These are phyloP conservation scores for Rhopalosiphum nymphaeae DNA, from an alignment of 2,888 invertebrate genomes.

Conservation along the genomic window DNA sequence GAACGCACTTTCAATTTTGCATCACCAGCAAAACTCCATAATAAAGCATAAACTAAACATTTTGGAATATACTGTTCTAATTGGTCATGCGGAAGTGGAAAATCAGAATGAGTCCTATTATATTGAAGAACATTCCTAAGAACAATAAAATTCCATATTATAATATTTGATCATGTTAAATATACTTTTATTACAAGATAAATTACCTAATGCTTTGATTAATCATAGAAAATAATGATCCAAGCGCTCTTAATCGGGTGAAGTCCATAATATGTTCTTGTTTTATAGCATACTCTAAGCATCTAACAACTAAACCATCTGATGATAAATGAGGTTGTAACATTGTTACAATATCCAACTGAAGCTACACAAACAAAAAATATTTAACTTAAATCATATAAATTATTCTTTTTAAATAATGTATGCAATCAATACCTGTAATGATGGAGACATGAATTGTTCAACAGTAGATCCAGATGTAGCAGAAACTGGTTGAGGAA, in stretches of 20 bases:
- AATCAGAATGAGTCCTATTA: constrained; percentile 93
- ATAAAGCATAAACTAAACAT: constrained; percentile 89
- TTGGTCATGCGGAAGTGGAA: constrained; percentile 92
- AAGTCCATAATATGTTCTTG: constrained; percentile 99
- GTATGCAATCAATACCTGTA: constrained; percentile 74
- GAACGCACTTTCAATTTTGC: constrained; percentile 95
- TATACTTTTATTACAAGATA: not conserved
- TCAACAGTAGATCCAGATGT: constrained; percentile 76
- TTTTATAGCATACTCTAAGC: constrained; percentile 89
- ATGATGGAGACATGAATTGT: constrained; percentile 84
- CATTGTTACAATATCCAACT: constrained; percentile 88
- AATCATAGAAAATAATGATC: constrained; percentile 97
- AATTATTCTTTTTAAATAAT: not conserved
- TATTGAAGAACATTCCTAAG: constrained; percentile 88
- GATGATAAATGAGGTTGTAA: constrained; percentile 89
- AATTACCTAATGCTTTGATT: constrained; percentile 88
- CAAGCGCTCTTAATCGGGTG: constrained; percentile 93
- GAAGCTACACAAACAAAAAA: constrained; percentile 74
- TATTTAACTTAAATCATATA: constrained; percentile 17
- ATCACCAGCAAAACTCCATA: constrained; percentile 99
- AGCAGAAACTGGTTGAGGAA: constrained; percentile 71
- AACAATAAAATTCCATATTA: constrained; percentile 29
- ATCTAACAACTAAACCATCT: constrained; percentile 93
- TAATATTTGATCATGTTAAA: not conserved
- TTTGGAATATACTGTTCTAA: constrained; percentile 95